A percentile compares a stretch with the other conserved stretches of the same genome.
Evolutionary conservation across 2,888 invertebrate species (phyloP).

Genomic region (Pediacus dermestoides): DNA sequence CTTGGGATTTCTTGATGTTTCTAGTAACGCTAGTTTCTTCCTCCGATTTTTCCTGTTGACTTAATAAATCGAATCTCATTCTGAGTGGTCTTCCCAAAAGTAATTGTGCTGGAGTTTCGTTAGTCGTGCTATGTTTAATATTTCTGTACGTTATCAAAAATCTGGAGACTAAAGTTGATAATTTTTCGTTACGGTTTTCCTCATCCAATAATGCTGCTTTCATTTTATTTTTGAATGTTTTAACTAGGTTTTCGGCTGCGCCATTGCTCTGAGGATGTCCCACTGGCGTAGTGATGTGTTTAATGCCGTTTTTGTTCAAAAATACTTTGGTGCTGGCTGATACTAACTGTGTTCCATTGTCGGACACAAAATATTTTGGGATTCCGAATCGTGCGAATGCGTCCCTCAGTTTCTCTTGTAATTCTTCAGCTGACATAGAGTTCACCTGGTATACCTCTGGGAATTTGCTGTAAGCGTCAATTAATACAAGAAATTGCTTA

Average conservation of each 20-base stretch:
- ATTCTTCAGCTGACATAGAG: neutral
- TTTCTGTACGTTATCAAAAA: constrained; percentile 12
- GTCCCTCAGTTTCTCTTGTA: constrained; percentile 6
- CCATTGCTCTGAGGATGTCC: constrained; percentile 10
- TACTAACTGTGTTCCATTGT: constrained; percentile 14
- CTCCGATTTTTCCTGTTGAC: too few relatives aligned
- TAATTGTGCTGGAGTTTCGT: constrained; percentile 15
- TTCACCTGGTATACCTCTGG: constrained; percentile 2
- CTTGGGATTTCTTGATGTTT: too few relatives aligned
- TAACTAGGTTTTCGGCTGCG: constrained; percentile 13
- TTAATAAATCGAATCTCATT: constrained; percentile 10
- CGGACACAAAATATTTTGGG: constrained; percentile 10
- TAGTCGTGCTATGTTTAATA: constrained; percentile 14
- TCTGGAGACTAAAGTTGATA: constrained; percentile 10
- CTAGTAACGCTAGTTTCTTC: too few relatives aligned
- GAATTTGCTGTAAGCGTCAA: constrained; percentile 11
- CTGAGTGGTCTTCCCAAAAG: constrained; percentile 12
- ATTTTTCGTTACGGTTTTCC: constrained; percentile 7
- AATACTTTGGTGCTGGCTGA: constrained; percentile 4
- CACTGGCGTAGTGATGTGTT: constrained; percentile 8
- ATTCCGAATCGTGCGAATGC: constrained; percentile 10
- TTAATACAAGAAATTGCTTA: constrained; percentile 9
- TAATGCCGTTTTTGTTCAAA: constrained; percentile 16
- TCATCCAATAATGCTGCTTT: constrained; percentile 14
- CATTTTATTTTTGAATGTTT: constrained; percentile 12